These are phyloP conservation scores for Myanophis thanlyinensis DNA, from an alignment of 2,113 vertebrate species.

Conservation along the genomic window DNA sequence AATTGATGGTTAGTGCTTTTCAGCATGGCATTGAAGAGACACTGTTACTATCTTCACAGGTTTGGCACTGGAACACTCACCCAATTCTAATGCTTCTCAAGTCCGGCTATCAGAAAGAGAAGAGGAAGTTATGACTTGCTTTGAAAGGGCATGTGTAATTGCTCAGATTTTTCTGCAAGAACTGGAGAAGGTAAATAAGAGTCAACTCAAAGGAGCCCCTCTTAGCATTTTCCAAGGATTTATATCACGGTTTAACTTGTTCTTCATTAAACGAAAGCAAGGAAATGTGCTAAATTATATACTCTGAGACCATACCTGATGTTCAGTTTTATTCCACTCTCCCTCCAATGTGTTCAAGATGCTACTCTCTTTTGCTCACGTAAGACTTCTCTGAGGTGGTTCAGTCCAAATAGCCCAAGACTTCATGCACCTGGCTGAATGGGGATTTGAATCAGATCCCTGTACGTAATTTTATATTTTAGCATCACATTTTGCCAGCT, in stretches of 20 bases:
- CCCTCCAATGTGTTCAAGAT: not conserved
- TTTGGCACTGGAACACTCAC: conserved; percentile 88
- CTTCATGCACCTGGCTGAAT: not conserved
- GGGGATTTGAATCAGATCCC: not conserved
- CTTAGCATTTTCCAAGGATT: not conserved
- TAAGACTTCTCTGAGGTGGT: not conserved
- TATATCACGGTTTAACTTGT: not conserved
- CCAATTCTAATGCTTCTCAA: conserved; percentile 83
- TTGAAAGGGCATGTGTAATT: conserved; percentile 85
- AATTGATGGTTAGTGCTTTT: not conserved
- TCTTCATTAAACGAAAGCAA: not conserved
- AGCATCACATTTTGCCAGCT: not conserved
- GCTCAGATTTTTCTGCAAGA: conserved; percentile 91
- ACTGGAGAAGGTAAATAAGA: conserved; percentile 85
- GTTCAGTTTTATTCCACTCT: not conserved
- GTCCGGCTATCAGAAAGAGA: conserved; percentile 87
- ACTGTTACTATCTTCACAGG: conserved; percentile 70
- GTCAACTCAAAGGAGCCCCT: not conserved
- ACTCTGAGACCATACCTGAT: too few species aligned
- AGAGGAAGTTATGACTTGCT: conserved; percentile 89
- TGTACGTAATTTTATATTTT: not conserved
- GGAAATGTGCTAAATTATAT: not conserved
- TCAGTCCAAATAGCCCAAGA: not conserved
- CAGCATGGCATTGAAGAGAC: conserved; percentile 2
- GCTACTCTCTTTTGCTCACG: not conserved